Conservation (phyloP, 2,113 vertebrate genomes). For the Paralichthys olivaceus region DNA sequence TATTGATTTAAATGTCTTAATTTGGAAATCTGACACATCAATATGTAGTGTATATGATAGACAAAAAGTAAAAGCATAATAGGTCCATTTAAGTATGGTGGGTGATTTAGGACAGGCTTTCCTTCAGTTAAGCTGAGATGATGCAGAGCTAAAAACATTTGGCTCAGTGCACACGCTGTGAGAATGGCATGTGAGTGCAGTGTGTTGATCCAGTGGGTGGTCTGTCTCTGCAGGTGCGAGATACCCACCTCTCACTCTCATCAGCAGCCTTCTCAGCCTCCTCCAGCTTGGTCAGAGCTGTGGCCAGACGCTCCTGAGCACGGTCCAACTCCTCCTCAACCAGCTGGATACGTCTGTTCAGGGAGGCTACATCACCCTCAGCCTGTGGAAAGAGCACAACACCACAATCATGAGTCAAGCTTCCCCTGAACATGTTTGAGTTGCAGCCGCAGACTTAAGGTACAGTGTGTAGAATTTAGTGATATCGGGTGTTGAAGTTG, state of each 20-base stretch:
- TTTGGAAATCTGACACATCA: too few species aligned
- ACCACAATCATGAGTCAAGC: not conserved
- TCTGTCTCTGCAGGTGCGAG: not conserved
- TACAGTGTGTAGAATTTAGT: too few species aligned
- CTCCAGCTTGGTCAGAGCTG: conserved; percentile 97
- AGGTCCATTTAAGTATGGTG: too few species aligned
- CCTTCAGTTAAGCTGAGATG: too few species aligned
- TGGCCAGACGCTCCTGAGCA: conserved; percentile 97
- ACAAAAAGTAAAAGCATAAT: too few species aligned
- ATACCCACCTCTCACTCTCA: conserved; percentile 95
- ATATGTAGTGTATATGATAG: too few species aligned
- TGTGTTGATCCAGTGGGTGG: not conserved
- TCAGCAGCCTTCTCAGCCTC: conserved; percentile 98
- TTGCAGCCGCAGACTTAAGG: not conserved
- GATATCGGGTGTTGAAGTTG: not conserved
- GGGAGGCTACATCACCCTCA: conserved; percentile 95
- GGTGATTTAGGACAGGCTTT: too few species aligned
- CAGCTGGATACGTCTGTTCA: conserved; percentile 99
- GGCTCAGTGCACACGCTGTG: too few species aligned
- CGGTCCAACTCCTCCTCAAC: conserved; percentile 99
- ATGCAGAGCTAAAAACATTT: too few species aligned
- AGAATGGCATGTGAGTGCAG: not conserved
- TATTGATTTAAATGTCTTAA: too few species aligned
- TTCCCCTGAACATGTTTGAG: not conserved
- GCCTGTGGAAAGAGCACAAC: conserved; percentile 81